Evolutionary conservation across 2,113 vertebrate species (phyloP), one percentile per base, ranked within the genome.

Genomic region (Spheniscus mendiculus): DNA sequence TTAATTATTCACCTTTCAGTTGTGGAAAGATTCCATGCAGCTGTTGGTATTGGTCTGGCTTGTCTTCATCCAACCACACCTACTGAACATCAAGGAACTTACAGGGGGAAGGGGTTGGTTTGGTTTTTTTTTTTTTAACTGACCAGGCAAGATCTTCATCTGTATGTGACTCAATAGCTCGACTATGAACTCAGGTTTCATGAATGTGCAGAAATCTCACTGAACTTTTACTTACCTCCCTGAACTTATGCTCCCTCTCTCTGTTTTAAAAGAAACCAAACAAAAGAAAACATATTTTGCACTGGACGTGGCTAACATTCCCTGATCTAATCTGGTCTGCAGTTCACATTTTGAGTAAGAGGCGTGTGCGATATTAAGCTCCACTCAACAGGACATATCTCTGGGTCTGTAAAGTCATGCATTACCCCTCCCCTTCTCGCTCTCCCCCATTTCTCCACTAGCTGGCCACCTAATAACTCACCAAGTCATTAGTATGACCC

Each of bases 21-120:
- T 27, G 38, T 98, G 97, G 97, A 97, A 98, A 97, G 89, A 91
- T 95, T 98, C 95, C 95, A 96, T 92, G 80, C 87, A 96, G 96
- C 96, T 96, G 86, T 85, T 97, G 97, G 96, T 94, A 93, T 97
- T 95, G 83, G 87, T 91, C 66, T 97, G 91, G 89, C 66, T 95
- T 96, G 92, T 91, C 91, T 94, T 96, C 78, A 61, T 84, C 83
- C 84, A 96, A 52, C 96, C 96, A 95, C 95, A 94, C 95, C 97
- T 90, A 92, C 56, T 80, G 83, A 94, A 97, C 83, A 91, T 96
- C 97, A 97, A 93, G 90, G 88, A 96, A 96, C 12, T 90, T 58
- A 71, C 40, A 44, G 61, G 44, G 86, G 63, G 34, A 84, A 89
- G 32, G 40, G 18, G 19, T 6, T 96, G 11, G 18, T 44, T 34